These are phyloP conservation scores for Hyalella azteca DNA, from an alignment of 2,888 invertebrate genomes.

Conservation along the genomic window DNA sequence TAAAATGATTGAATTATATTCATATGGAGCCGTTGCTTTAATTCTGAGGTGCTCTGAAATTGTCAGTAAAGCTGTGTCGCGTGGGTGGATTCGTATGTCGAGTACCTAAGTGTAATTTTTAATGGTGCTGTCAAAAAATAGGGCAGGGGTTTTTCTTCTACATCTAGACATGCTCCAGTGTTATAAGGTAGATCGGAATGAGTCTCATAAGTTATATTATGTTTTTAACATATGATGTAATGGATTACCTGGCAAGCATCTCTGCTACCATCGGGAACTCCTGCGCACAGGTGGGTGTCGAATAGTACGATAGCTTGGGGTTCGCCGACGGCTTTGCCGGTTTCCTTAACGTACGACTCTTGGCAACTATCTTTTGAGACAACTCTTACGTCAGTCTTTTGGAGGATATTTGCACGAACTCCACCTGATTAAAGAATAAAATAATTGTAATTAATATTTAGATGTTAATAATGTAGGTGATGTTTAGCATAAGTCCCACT, in stretches of 20 bases:
- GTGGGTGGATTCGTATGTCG: too few species aligned
- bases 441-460: neutral
- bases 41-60: too few species aligned
- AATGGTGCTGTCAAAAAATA: too few species aligned
- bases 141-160: too few species aligned
- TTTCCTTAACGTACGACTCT: conserved; percentile 22
- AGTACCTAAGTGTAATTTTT: too few species aligned
- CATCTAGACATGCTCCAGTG: too few species aligned
- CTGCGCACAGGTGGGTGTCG: conserved; percentile 71
- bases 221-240: too few species aligned
- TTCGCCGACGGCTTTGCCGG: conserved; percentile 1
- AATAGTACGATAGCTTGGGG: conserved; percentile 22
- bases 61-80: too few species aligned
- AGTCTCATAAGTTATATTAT: too few species aligned
- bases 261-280: conserved; percentile 73
- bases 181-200: too few species aligned
- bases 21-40: too few species aligned
- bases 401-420: conserved; percentile 70
- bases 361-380: conserved; percentile 67
- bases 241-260: conserved; percentile 78
- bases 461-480: neutral
- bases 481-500: neutral
- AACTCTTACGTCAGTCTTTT: conserved; percentile 82
- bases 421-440: neutral
- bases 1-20: too few species aligned